These are phyloP conservation scores for Diuraphis noxia DNA, from an alignment of 1,140 invertebrate genomes.

Conservation along the genomic window DNA sequence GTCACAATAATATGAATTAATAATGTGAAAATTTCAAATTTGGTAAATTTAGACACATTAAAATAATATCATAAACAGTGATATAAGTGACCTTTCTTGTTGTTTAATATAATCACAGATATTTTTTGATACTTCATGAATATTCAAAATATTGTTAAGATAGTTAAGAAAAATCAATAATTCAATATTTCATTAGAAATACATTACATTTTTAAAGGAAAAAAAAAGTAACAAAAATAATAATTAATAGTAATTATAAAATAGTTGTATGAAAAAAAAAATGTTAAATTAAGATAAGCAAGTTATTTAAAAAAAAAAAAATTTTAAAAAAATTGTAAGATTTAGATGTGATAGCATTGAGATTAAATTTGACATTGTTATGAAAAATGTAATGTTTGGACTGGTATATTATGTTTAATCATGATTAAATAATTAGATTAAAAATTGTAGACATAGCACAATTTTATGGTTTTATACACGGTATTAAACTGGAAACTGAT, in stretches of 20 bases:
- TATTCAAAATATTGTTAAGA: slow-evolving; percentile 2
- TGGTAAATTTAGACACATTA: neutral
- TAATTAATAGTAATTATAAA: slow-evolving; percentile 10
- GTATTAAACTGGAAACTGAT: slow-evolving; percentile 48
- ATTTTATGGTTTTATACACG: slow-evolving; percentile 36
- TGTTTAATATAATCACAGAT: slow-evolving; percentile 4
- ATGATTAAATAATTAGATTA: slow-evolving; percentile 37
- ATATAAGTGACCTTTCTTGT: neutral
- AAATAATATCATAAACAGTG: neutral
- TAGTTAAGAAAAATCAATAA: neutral
- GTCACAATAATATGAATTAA: neutral
- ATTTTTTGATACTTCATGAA: neutral
- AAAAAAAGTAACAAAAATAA: neutral
- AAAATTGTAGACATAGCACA: neutral
- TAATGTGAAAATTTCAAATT: neutral
- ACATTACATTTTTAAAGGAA: neutral
- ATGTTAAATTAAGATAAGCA: neutral
- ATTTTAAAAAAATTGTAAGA: neutral
- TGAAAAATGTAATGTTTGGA: slow-evolving; percentile 14
- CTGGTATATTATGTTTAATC: slow-evolving; percentile 13
- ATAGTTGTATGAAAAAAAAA: slow-evolving; percentile 10
- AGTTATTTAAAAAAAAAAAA: neutral
- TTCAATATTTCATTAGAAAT: neutral
- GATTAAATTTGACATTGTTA: neutral
- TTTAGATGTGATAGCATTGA: neutral